Base-by-base conservation (phyloP, 2,113 vertebrate genomes). In the Scalopus aquaticus region DNA sequence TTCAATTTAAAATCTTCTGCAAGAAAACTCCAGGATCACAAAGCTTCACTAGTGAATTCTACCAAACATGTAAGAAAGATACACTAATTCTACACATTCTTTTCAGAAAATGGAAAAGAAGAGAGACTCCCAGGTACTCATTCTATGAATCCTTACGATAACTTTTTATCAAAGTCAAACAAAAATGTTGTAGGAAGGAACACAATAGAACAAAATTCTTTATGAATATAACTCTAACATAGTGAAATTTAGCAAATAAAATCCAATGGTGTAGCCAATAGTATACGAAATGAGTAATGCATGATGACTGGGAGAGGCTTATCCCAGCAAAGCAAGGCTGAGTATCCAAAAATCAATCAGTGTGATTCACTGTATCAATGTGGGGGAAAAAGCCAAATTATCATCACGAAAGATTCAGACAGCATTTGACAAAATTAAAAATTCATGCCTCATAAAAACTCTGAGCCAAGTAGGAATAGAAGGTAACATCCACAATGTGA, bases 391-490 rank as follows among this genome's bases (percentile, higher is more conserved):
- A 35, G 30, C 20, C 39, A 70, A 54, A 28, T 46, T 9, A 70
- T 70, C 64, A 90, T 35, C 37, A 69, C 37, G 69, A 80, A 70
- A 44, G 37, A 80, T 80, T 30, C 16, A 22, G 32, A 69, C 70
- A 46, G 17, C 22, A 30, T 46, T 70, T 60, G 39, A 80, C 76
- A 69, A 80, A 80, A 46, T 80, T 32, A 22, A 22, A 46, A 80
- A 80, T 80, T 80, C 64, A 90, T 37, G 58, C 51, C 76, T 70
- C 49, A 90, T 70, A 80, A 80, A 88, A 58, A 80, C 16, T 70
- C 51, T 70, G 64, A 58, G 37, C 64, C 76, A 70, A 15, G 6
- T 46, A 35, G 24, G 39, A 70, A 80, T 16, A 90, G 30, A 69
- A 56, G 37, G 64, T 28, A 60, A 70, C 24, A 80, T 80, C 64